Percentiles rank a stretch among this genome's conserved stretches.
Conservation (phyloP, 2,113 vertebrate genomes). For the Anguilla rostrata region DNA sequence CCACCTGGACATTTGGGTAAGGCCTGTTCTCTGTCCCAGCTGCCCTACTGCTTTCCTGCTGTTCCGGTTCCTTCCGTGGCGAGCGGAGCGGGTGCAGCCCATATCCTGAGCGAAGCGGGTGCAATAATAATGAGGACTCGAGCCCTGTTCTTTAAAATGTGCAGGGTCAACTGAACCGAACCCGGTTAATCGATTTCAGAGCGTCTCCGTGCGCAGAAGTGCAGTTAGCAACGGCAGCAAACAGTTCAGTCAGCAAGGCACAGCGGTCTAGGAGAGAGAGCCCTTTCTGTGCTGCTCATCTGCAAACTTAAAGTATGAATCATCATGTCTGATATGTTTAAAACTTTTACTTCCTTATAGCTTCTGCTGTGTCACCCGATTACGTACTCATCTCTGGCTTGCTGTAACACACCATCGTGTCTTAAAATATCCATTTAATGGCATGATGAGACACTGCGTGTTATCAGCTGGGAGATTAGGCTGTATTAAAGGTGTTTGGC, state of each 20-base stretch:
- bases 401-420: too few relatives aligned
- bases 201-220: too few relatives aligned
- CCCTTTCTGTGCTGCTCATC: background rate
- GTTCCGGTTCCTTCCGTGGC: background rate
- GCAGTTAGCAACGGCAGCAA: too few relatives aligned
- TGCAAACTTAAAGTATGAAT: background rate
- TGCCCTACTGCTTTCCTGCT: background rate
- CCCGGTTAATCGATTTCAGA: background rate
- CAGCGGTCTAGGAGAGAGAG: background rate
- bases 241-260: background rate
- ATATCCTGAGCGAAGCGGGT: background rate
- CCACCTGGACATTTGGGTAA: conserved; percentile 87
- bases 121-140: background rate
- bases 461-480: too few relatives aligned
- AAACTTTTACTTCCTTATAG: background rate
- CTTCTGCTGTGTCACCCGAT: background rate
- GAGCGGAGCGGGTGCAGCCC: background rate
- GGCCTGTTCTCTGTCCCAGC: background rate
- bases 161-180: background rate
- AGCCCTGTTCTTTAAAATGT: background rate
- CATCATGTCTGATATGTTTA: background rate
- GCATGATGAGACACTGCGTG: too few relatives aligned
- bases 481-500: too few relatives aligned
- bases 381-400: too few relatives aligned
- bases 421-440: too few relatives aligned